phyloP scores from a whole-genome alignment of 2,113 vertebrate genomes.

The Nannospalax galili region DNA sequence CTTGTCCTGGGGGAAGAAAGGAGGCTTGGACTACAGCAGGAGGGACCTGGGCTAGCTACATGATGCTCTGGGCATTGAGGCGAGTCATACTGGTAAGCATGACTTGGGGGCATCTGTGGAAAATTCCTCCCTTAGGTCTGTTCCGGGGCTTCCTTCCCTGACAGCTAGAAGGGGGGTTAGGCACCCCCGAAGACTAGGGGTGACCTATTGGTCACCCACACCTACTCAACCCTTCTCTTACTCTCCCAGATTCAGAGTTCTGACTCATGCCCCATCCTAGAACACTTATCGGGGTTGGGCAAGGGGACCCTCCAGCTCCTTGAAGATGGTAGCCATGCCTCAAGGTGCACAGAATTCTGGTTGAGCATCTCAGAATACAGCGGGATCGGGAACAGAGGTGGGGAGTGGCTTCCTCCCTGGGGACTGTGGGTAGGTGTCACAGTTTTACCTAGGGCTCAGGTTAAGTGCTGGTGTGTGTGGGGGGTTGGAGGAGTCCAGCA shows the following conservation, averaged over 20 bases:
- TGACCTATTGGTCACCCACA: rapidly evolving
- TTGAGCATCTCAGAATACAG: rapidly evolving
- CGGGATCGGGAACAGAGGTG: background rate
- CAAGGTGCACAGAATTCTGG: rapidly evolving
- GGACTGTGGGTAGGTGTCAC: no score
- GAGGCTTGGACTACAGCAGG: background rate
- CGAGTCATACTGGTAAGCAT: background rate
- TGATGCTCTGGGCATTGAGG: background rate
- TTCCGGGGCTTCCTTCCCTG: background rate
- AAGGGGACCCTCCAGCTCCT: background rate
- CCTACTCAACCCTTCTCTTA: background rate
- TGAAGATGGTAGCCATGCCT: background rate
- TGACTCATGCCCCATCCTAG: background rate
- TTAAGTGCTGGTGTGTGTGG: rapidly evolving
- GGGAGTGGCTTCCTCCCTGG: background rate
- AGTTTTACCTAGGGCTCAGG: no score
- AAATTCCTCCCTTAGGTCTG: background rate
- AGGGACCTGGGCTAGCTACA: background rate
- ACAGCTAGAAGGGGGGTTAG: background rate
- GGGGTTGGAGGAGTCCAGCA: rapidly evolving
- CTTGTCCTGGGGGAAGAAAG: background rate
- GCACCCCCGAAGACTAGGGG: no score
- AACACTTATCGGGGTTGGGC: rapidly evolving
- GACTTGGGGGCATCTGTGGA: background rate
- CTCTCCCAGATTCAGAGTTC: background rate